Conservation (phyloP, 92 coral and sea anemone genomes). For the Porites divaricata region DNA sequence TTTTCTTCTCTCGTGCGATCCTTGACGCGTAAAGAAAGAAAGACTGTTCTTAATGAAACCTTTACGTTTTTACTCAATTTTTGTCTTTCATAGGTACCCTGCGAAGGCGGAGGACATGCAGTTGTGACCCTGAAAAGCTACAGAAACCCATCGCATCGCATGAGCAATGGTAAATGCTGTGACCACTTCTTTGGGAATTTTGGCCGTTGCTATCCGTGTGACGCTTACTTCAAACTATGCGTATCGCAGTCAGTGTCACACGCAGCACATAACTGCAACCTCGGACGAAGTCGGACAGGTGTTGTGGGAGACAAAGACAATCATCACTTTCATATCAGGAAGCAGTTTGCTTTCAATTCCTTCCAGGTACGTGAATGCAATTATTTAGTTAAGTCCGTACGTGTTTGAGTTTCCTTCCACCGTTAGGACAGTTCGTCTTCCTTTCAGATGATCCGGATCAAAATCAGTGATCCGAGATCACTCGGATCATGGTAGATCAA, state of each 20-base stretch:
- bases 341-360: constrained; percentile 19
- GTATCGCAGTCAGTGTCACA: constrained; percentile 27
- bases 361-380: constrained; percentile 6
- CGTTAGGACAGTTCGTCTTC: too few species aligned
- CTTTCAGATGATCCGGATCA: too few species aligned
- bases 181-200: constrained; percentile 12
- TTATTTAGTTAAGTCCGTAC: too few species aligned
- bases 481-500: too few species aligned
- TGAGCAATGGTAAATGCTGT: constrained; percentile 49
- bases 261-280: constrained; percentile 17
- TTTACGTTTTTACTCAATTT: not conserved
- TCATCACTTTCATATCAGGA: constrained; percentile 26
- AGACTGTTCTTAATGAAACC: not conserved
- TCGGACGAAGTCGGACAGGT: constrained; percentile 24
- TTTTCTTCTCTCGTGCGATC: too few species aligned
- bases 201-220: constrained; percentile 34
- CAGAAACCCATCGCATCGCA: constrained; percentile 37
- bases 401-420: too few species aligned
- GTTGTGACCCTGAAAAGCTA: constrained; percentile 51
- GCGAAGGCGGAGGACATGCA: constrained; percentile 25
- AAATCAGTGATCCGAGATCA: too few species aligned
- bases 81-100: constrained; percentile 9
- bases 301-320: constrained; percentile 35
- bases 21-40: too few species aligned
- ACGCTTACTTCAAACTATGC: constrained; percentile 59